Percentiles rank a stretch among this genome's conserved stretches.
phyloP scores from a whole-genome alignment of 2,888 invertebrate genomes.

The Thysanoteuthis rhombus region DNA sequence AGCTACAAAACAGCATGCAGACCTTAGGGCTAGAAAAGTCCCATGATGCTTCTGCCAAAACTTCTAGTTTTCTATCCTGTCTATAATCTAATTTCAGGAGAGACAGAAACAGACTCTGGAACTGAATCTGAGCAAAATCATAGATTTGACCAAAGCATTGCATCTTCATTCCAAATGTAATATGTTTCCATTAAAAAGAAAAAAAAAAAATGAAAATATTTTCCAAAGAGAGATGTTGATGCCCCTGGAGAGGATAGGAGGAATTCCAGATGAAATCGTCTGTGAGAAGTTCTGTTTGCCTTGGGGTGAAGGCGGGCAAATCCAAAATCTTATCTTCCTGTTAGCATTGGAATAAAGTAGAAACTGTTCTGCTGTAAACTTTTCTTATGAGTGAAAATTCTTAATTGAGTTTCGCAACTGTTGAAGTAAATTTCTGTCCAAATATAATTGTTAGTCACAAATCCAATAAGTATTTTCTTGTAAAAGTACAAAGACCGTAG shows the following conservation, averaged over 20 bases:
- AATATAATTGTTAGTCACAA: background rate
- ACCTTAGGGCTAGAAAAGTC: too few species aligned
- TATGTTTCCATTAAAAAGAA: too few species aligned
- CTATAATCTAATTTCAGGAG: too few species aligned
- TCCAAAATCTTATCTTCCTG: background rate
- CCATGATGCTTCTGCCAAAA: too few species aligned
- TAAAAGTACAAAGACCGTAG: background rate
- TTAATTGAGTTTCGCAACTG: background rate
- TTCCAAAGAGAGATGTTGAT: background rate
- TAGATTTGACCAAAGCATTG: too few species aligned
- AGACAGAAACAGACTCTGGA: too few species aligned
- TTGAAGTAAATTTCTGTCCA: background rate
- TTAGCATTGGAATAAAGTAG: background rate
- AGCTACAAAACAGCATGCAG: too few species aligned
- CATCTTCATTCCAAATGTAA: too few species aligned
- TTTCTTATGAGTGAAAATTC: background rate
- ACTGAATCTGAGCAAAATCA: too few species aligned
- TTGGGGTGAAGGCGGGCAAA: background rate
- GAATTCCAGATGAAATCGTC: background rate
- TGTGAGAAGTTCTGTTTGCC: background rate
- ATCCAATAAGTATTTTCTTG: background rate
- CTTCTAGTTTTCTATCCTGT: too few species aligned
- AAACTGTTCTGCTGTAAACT: background rate
- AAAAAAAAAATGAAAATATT: background rate
- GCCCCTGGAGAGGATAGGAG: background rate